phyloP scores from a whole-genome alignment of 1,140 invertebrate genomes.

The Ladona fulva region DNA sequence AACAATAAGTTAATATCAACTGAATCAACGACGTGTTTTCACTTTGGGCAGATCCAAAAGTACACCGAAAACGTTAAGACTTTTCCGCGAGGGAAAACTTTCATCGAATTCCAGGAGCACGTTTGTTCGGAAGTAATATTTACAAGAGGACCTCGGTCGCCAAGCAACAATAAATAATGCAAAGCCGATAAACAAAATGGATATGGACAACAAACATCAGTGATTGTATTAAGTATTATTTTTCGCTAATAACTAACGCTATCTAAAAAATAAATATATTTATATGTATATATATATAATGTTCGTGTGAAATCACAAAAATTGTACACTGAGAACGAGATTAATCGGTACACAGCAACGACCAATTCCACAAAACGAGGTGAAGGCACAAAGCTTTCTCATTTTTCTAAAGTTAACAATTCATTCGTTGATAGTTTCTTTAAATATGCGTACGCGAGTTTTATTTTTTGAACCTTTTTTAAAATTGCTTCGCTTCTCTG shows the following conservation, averaged over 20 bases:
- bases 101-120: background rate
- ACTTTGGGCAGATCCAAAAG: background rate
- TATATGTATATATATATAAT: constrained; percentile 9
- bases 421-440: background rate
- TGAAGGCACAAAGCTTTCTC: constrained; percentile 4
- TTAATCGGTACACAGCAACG: background rate
- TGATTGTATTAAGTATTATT: constrained; percentile 7
- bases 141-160: background rate
- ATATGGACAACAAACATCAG: constrained; percentile 5
- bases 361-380: constrained; percentile 7
- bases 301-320: constrained; percentile 6
- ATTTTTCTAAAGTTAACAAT: constrained; percentile 11
- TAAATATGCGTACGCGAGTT: constrained; percentile 4
- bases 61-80: background rate
- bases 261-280: constrained; percentile 11
- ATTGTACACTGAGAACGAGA: constrained; percentile 5
- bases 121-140: background rate
- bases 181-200: constrained; percentile 9
- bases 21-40: background rate
- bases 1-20: background rate
- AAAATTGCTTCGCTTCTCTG: background rate
- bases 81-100: background rate
- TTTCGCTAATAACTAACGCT: constrained; percentile 6
- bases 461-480: constrained; percentile 4
- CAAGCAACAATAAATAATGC: constrained; percentile 6